Conservation (phyloP, 2,113 vertebrate species). For the Apus apus region DNA sequence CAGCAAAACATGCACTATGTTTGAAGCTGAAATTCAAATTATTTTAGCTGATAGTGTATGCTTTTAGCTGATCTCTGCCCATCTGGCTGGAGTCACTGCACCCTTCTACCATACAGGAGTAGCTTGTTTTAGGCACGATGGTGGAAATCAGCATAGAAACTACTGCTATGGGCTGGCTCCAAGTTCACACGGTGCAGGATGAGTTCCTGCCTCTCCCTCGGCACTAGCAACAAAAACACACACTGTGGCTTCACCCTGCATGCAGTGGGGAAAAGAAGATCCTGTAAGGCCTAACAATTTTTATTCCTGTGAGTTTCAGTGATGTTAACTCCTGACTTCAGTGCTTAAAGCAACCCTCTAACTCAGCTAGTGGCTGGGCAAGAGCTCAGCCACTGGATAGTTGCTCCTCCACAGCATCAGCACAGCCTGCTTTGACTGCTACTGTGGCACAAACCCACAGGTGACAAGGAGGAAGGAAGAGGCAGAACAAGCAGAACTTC, state of each 20-base stretch:
- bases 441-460: neutral
- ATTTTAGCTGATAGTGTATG: neutral
- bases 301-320: neutral
- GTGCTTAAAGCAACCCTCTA: neutral
- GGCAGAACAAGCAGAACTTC: rapidly evolving
- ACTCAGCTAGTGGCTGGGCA: rapidly evolving
- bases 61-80: neutral
- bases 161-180: neutral
- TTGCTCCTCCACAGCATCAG: rapidly evolving
- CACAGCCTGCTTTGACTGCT: rapidly evolving
- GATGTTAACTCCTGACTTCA: neutral
- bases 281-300: neutral
- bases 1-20: neutral
- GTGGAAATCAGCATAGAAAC: neutral
- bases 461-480: neutral
- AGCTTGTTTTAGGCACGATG: neutral
- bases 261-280: neutral
- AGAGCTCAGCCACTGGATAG: neutral
- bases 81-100: neutral
- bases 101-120: neutral
- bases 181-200: neutral
- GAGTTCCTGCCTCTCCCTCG: neutral
- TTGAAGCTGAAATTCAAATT: neutral
- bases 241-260: neutral
- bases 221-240: neutral